Base-by-base conservation (phyloP, 2,113 vertebrate species). In the Promerops cafer region DNA sequence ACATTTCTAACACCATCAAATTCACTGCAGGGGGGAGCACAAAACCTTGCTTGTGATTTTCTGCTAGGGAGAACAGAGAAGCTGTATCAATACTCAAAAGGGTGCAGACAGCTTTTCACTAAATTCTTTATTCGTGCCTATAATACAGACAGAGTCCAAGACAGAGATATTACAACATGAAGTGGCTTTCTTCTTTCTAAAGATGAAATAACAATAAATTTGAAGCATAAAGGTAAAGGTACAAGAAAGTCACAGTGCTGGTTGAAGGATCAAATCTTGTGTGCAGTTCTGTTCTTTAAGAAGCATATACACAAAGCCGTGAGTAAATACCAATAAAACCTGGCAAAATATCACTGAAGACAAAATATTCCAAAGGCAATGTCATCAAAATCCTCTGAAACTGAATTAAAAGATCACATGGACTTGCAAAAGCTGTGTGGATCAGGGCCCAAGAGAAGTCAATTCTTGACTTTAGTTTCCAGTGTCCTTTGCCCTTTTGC, bases 401-500 rank as follows among this genome's bases (percentile, higher is more conserved):
- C 16, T 6, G n/a, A 83, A 56, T 68, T 72, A 69, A 72, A 91
- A 83, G 68, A 72, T 80, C 42, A 22, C 3, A 39, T 1, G 19
- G 63, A 26, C 56, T 66, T 86, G 47, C 16, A 89, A 78, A 68
- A n/a, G 13, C 72, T 75, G 33, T 28, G 47, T 84, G 72, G 52
- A 68, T 82, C 44, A 49, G 78, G n/a, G 24, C 44, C n/a, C 56
- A 68, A 40, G 39, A 65, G 50, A 86, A 86, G 50, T 37, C 68
- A 63, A 0, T 37, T 77, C 52, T 74, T 88, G 45, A 31, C 64
- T 88, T 71, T 27, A 77, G 54, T 54, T 74, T 80, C 64, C 65
- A 83, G 23, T 68, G 80, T 75, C 83, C 89, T 87, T 93, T 92
- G 72, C 47, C 81, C 72, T 93, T 92, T 90, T 70, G 77, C 69